Evolutionary conservation across 2,888 invertebrate genomes (phyloP).

Genomic region (Hypomecis atomaria): DNA sequence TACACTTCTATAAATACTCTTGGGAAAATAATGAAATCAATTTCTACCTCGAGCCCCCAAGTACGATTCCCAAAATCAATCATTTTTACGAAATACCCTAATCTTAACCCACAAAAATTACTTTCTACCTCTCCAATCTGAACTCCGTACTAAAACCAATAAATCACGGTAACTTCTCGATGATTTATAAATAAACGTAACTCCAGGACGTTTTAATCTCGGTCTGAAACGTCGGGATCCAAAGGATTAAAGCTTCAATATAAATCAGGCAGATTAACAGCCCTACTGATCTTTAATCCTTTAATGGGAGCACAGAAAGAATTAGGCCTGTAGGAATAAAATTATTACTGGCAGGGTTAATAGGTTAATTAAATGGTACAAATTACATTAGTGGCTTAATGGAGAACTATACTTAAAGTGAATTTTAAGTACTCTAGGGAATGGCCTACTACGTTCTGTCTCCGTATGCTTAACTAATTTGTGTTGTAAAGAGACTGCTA

Average conservation of each 20-base stretch:
- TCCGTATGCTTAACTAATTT: too few species aligned
- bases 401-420: background rate
- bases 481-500: too few species aligned
- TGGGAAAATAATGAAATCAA: too few species aligned
- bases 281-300: conserved; percentile 33
- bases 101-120: background rate
- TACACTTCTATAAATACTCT: too few species aligned
- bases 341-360: conserved; percentile 9
- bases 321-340: conserved; percentile 14
- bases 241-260: conserved; percentile 31
- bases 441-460: background rate
- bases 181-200: conserved; percentile 31
- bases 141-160: conserved; percentile 3
- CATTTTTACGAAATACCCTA: background rate
- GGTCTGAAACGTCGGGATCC: conserved; percentile 34
- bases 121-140: background rate
- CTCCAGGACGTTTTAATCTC: conserved; percentile 31
- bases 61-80: too few species aligned
- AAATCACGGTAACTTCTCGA: conserved; percentile 18
- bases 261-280: conserved; percentile 37
- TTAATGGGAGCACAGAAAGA: conserved; percentile 29
- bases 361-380: conserved; percentile 11
- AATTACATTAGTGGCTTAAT: conserved; percentile 2
- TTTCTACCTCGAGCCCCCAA: too few species aligned
- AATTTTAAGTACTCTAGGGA: background rate